Conservation (phyloP, 2,113 vertebrate genomes). For the Chunga burmeisteri region DNA sequence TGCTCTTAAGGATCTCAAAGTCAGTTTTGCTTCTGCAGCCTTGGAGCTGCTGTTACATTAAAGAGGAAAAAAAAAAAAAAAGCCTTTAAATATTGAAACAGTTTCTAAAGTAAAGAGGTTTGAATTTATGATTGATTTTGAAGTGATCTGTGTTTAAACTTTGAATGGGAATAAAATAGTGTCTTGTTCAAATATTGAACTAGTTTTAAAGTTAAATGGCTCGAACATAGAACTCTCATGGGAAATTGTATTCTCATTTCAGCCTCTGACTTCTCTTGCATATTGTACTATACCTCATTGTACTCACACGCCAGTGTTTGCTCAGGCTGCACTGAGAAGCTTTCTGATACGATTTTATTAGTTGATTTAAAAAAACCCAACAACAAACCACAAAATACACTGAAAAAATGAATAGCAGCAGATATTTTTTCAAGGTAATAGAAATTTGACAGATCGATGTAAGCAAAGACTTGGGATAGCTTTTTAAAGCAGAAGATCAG, state of each 20-base stretch:
- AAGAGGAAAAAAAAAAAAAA: not conserved
- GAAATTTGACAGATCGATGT: not conserved
- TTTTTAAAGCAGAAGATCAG: not conserved
- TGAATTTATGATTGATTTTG: slow-evolving; percentile 55
- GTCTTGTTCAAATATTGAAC: slow-evolving; percentile 69
- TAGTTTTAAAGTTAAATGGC: slow-evolving; percentile 69
- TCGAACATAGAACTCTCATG: slow-evolving; percentile 42
- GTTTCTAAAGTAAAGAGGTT: slow-evolving; percentile 51
- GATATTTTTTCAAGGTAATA: not conserved
- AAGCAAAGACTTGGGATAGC: not conserved
- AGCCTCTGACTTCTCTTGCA: slow-evolving; percentile 18
- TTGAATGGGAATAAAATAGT: slow-evolving; percentile 63
- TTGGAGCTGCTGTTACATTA: slow-evolving; percentile 22
- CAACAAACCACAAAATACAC: not conserved
- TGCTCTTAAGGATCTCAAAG: slow-evolving; percentile 47
- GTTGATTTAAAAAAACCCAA: not conserved
- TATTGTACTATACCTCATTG: slow-evolving; percentile 49
- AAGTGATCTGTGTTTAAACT: slow-evolving; percentile 47
- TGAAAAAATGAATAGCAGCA: slow-evolving; percentile 11
- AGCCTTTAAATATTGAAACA: slow-evolving; percentile 49
- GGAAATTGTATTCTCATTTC: slow-evolving; percentile 64
- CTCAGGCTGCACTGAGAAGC: not conserved
- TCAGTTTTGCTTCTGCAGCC: slow-evolving; percentile 30
- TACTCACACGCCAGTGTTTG: slow-evolving; percentile 1
- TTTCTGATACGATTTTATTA: slow-evolving; percentile 8